Conservation (phyloP, 37 sponge, comb jelly and placozoan genomes). For the Bolinopsis microptera region DNA sequence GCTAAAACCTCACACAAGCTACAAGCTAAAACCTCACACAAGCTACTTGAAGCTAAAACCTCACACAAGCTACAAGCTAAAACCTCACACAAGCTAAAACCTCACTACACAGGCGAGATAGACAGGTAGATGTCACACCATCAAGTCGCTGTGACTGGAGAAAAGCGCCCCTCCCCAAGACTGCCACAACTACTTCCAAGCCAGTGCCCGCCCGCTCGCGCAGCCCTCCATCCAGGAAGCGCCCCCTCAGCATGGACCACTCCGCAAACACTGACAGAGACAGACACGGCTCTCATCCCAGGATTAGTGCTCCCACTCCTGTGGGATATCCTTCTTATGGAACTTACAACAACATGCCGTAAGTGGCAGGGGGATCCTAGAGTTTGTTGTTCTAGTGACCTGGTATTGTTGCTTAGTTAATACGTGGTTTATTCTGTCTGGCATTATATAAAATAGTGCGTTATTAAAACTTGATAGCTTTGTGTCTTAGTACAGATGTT, state of each 20-base stretch:
- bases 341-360: not conserved
- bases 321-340: not conserved
- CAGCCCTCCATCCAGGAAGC: not conserved
- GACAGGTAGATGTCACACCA: not conserved
- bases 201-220: not conserved
- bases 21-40: no score
- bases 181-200: not conserved
- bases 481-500: no score
- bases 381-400: no score
- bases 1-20: no score
- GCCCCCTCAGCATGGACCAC: not conserved
- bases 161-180: constrained; percentile 34
- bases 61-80: no score
- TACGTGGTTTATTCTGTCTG: no score
- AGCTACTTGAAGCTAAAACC: no score
- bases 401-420: no score
- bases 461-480: no score
- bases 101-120: not conserved
- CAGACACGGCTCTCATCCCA: not conserved
- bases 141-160: constrained; percentile 60
- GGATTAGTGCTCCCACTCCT: not conserved
- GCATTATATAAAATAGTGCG: no score
- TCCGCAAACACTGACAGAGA: not conserved
- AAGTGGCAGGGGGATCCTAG: no score
- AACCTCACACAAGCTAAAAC: no score